Base-by-base conservation (phyloP, 1,140 invertebrate species). In the Forficula auricularia region DNA sequence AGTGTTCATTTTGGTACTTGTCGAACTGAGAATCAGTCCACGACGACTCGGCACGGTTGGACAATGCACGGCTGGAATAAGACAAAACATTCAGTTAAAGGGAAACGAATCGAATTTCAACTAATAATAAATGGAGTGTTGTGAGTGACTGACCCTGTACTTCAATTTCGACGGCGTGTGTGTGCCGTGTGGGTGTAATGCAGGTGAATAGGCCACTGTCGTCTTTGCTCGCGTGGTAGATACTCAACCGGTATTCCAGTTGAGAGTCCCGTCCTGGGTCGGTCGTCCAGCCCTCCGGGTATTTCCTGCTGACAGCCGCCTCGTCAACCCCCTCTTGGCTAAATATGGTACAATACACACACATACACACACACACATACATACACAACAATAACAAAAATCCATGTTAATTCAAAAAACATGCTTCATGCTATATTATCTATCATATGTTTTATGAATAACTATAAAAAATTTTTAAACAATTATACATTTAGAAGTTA, bases 181-280 rank as follows among this genome's bases (percentile, higher is more conserved):
- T 72, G 50, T 86, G 81, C 30, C 81, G 59, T 0, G 77, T 79
- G 0, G 84, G 84, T 0, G 83, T 86, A 39, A 77, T 70, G 54
- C 85, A 89, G 1, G 80, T 79, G 54, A 81, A 87, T 0, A 71
- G 59, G 2, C 85, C 85, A 1, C 79, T 77, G 60, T 89, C 85
- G 40, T 85, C 79, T 52, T 72, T 71, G 31, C 69, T 68, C 0
- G 83, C 83, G 53, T 82, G 72, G 44, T 77, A 70, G 38, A 89
- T 82, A 42, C 79, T 84, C 18, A 89, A 58, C 2, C 85, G 68
- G 54, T 82, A 89, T 56, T 87, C 84, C 32, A 88, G 58, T 45
- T 77, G 71, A 19, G 77, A 72, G 62, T 86, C 79, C 2, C 82
- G 60, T 0, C 77, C 79, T 12, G 76, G 75, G 51, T 85, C 83